These are phyloP conservation scores for Eulemur macaco DNA, from an alignment of 2,113 vertebrate species.

Conservation along the genomic window DNA sequence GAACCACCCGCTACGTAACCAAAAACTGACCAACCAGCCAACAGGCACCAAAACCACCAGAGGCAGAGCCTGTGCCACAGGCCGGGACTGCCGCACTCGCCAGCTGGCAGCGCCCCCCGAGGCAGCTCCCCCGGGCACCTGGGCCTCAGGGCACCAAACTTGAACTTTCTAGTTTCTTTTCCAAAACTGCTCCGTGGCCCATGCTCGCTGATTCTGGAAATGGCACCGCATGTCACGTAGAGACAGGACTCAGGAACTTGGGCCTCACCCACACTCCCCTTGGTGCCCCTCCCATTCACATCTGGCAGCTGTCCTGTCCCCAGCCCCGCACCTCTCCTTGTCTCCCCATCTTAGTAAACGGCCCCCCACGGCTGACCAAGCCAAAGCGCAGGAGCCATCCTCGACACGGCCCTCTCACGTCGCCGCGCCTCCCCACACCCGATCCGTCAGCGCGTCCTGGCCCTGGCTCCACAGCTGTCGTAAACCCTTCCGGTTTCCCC, in stretches of 20 bases:
- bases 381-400: background rate
- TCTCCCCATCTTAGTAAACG: background rate
- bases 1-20: background rate
- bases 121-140: background rate
- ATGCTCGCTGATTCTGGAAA: background rate
- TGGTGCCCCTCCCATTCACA: background rate
- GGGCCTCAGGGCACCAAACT: background rate
- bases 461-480: background rate
- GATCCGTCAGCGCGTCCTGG: background rate
- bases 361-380: background rate
- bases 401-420: background rate
- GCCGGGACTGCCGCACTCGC: background rate
- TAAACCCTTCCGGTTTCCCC: background rate
- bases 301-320: background rate
- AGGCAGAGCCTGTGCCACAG: background rate
- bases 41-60: background rate
- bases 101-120: background rate
- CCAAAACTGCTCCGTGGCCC: background rate
- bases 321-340: background rate
- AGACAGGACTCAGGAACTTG: background rate
- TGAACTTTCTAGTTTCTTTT: background rate
- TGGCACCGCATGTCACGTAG: background rate
- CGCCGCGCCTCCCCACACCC: background rate
- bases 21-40: background rate
- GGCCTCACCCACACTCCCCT: background rate